Evolutionary conservation across 30 jellyfish, hydroid and myxozoan genomes (phyloP).

Genomic region (Catostylus mosaicus): DNA sequence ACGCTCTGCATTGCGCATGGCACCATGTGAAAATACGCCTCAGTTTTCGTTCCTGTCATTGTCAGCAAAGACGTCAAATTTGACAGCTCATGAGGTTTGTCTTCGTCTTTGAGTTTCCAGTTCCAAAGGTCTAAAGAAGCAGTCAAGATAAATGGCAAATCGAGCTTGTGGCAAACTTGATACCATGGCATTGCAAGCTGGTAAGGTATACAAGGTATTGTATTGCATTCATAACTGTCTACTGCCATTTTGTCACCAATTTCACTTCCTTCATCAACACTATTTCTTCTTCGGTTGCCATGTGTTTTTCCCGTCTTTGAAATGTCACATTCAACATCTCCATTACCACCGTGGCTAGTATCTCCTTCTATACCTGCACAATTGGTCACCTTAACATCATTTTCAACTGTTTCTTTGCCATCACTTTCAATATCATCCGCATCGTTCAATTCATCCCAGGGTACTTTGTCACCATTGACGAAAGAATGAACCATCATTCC

Average conservation of each 20-base stretch:
- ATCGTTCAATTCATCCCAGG: constrained; percentile 12
- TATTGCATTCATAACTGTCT: neutral
- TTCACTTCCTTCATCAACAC: neutral
- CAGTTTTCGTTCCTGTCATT: constrained; percentile 56
- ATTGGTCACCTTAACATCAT: neutral
- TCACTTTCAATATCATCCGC: neutral
- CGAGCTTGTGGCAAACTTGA: constrained; percentile 25
- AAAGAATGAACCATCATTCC: constrained; percentile 63
- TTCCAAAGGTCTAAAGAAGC: constrained; percentile 63
- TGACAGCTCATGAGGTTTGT: constrained; percentile 1
- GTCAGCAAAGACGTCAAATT: constrained; percentile 10
- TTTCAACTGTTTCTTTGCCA: neutral
- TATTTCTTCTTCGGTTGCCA: neutral
- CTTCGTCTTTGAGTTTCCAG: constrained; percentile 38
- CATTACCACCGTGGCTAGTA: neutral
- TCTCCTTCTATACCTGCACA: neutral
- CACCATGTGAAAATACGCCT: constrained; percentile 56
- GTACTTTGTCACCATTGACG: constrained; percentile 49
- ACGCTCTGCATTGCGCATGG: constrained; percentile 67
- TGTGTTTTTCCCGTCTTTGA: neutral
- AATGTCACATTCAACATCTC: neutral
- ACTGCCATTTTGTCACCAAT: no score
- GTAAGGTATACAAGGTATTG: constrained; percentile 4
- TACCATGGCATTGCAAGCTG: constrained; percentile 65
- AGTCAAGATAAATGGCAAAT: constrained; percentile 46